Base-by-base conservation (phyloP, 2,888 invertebrate species). In the Nomada fucata region DNA sequence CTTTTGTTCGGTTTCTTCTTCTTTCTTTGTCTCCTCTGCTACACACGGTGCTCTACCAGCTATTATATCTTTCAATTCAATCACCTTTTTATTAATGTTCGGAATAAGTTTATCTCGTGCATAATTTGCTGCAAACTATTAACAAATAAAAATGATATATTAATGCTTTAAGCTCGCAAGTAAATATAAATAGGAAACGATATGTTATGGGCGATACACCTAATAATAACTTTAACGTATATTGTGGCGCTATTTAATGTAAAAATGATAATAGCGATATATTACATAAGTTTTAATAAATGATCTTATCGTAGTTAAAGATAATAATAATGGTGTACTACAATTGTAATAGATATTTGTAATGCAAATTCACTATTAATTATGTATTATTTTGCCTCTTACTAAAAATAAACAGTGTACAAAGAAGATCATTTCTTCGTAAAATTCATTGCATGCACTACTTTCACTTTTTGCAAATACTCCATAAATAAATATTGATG, bases 41-140 rank as follows among this genome's bases (percentile, higher is more conserved):
- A 94, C 94, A 74, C 92, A 93, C 2, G 92, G 90, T 79, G 77
- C 52, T 93, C 95, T 95, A 0, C 96, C 96, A 82, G 95, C 95
- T 87, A 96, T 95, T 84, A 96, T 94, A 89, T 96, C 95, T 93
- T 96, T 96, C 73, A 97, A 94, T 92, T 97, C 96, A 44, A 96
- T 95, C 63, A 97, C 96, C 94, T 97, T 97, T 91, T 96, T 96
- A 89, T 96, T 96, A 69, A 98, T 94, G 92, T 96, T 97, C 92
- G 97, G 96, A 84, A 98, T 96, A 23, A 98, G 95, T 89, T 97
- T 97, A 89, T 98, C 98, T 92, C 97, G 97, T 70, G 98, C 98
- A 94, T 97, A 98, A 92, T 98, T 97, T 26, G 98, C 98, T 70
- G 98, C 98, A 94, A 97, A 97, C 94, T 95, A 91, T 68, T 93